A percentile compares a stretch with the other conserved stretches of the same genome.
phyloP scores from a whole-genome alignment of 2,888 invertebrate genomes.

The Hypolimnas misippus region DNA sequence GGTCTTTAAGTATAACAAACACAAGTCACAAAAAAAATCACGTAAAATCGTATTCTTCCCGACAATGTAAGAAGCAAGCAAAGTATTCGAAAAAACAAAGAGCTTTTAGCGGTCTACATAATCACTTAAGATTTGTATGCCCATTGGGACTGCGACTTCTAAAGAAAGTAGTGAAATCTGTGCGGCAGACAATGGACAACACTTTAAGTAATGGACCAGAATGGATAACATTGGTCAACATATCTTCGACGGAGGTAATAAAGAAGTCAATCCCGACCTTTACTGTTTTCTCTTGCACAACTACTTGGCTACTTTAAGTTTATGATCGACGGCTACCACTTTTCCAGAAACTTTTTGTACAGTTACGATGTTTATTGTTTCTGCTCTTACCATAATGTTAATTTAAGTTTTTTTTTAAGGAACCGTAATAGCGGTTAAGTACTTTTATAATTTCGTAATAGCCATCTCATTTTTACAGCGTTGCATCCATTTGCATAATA shows the following conservation, averaged over 20 bases:
- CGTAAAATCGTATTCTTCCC: constrained; percentile 15
- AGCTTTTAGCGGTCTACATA: constrained; percentile 42
- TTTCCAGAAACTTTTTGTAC: constrained; percentile 27
- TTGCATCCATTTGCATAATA: too few species aligned
- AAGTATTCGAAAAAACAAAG: constrained; percentile 34
- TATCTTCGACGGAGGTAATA: constrained; percentile 71
- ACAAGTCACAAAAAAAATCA: not conserved
- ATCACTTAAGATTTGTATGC: constrained; percentile 47
- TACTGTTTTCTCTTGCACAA: constrained; percentile 65
- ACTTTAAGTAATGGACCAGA: constrained; percentile 74
- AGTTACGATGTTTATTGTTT: constrained; percentile 4
- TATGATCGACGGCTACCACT: constrained; percentile 43
- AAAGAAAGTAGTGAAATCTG: constrained; percentile 49
- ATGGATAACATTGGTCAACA: constrained; percentile 65
- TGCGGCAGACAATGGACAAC: constrained; percentile 64
- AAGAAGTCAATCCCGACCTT: constrained; percentile 67
- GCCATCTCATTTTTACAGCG: too few species aligned
- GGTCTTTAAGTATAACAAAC: not conserved
- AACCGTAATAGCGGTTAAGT: too few species aligned
- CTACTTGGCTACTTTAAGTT: constrained; percentile 43
- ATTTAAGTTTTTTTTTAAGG: not conserved
- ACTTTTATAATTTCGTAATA: too few species aligned
- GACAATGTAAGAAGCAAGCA: constrained; percentile 12
- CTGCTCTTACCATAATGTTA: not conserved
- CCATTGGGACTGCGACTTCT: constrained; percentile 40